Percentiles rank a stretch among this genome's conserved stretches.
Conservation (phyloP, 1,140 invertebrate genomes). For the Drosophila rhopaloa region DNA sequence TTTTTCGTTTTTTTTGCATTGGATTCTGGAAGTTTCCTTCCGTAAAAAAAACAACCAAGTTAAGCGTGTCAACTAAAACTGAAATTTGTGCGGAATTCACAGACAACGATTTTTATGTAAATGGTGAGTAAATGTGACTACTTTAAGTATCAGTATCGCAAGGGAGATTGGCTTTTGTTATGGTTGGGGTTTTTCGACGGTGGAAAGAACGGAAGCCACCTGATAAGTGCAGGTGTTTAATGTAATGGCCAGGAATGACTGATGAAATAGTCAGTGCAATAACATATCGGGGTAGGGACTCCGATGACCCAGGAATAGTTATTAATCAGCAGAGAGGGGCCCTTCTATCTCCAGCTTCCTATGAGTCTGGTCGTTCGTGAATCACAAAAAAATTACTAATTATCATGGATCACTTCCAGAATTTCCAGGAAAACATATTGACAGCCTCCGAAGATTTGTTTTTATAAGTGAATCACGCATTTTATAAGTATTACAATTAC, state of each 20-base stretch:
- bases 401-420: neutral
- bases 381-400: neutral
- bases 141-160: neutral
- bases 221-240: too few relatives aligned
- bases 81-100: constrained; percentile 42
- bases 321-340: neutral
- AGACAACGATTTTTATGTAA: constrained; percentile 66
- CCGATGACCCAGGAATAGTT: neutral
- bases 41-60: neutral
- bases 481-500: too few relatives aligned
- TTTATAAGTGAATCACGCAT: neutral
- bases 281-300: too few relatives aligned
- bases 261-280: neutral
- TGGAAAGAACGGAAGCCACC: too few relatives aligned
- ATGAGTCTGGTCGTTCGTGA: neutral
- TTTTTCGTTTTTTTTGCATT: constrained; percentile 12
- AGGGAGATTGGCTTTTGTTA: too few relatives aligned
- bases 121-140: constrained; percentile 54
- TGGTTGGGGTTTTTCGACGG: too few relatives aligned
- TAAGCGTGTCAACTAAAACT: neutral
- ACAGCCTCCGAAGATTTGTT: too few relatives aligned
- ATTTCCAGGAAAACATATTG: neutral
- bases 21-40: constrained; percentile 22
- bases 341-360: neutral
- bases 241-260: neutral